Conservation (phyloP, 2,113 vertebrate species). For the Galbula dea region DNA sequence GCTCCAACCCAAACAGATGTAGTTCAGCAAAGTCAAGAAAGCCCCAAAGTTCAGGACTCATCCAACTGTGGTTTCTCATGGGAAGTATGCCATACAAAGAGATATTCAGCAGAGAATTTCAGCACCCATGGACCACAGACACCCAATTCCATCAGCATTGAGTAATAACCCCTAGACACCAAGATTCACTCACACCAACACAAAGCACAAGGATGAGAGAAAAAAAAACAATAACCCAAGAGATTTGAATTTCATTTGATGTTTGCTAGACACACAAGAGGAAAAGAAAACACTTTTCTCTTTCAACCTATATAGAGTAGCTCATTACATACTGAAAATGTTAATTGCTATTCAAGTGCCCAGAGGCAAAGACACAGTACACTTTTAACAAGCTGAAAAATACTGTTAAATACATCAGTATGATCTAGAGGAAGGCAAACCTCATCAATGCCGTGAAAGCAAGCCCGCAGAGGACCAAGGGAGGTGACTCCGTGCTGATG, state of each 20-base stretch:
- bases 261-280: background rate
- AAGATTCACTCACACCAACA: background rate
- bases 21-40: background rate
- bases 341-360: slow-evolving; percentile 24
- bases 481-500: background rate
- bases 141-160: background rate
- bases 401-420: background rate
- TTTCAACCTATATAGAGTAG: background rate
- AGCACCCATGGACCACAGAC: background rate
- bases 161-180: background rate
- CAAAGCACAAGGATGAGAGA: background rate
- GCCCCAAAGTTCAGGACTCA: background rate
- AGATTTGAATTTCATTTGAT: background rate
- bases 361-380: background rate
- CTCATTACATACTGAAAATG: background rate
- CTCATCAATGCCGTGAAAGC: background rate
- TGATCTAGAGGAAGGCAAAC: background rate
- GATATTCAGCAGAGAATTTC: background rate
- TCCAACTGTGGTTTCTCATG: background rate
- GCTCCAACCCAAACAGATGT: background rate
- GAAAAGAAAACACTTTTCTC: background rate
- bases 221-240: background rate
- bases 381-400: background rate
- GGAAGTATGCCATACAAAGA: background rate
- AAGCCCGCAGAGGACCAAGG: background rate